Percentiles rank a stretch among this genome's conserved stretches.
Evolutionary conservation across 1,140 invertebrate species (phyloP).

Genomic region (Periplaneta americana): DNA sequence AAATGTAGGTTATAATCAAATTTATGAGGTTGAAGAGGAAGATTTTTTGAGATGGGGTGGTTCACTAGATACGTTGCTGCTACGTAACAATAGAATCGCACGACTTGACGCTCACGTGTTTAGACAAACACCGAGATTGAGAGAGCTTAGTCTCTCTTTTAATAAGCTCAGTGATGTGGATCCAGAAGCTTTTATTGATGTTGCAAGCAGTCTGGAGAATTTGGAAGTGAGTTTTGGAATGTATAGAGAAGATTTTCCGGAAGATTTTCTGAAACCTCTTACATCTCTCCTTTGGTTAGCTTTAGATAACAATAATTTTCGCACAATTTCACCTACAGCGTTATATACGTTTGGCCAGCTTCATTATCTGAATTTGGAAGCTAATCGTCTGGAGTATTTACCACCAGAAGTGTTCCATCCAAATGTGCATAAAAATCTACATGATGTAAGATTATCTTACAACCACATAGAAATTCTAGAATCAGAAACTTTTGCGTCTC

Average conservation of each 20-base stretch:
- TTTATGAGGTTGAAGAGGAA: slow-evolving; percentile 62
- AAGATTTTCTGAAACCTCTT: slow-evolving; percentile 62
- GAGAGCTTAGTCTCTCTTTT: slow-evolving; percentile 83
- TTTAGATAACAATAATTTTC: slow-evolving; percentile 82
- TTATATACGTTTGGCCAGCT: slow-evolving; percentile 60
- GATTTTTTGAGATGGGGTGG: slow-evolving; percentile 76
- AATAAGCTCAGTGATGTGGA: slow-evolving; percentile 77
- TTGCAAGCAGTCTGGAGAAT: slow-evolving; percentile 67
- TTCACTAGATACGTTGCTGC: slow-evolving; percentile 72
- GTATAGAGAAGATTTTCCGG: slow-evolving; percentile 69
- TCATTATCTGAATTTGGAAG: slow-evolving; percentile 80
- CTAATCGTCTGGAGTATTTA: slow-evolving; percentile 64
- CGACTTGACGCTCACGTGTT: slow-evolving; percentile 69
- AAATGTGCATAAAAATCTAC: slow-evolving; percentile 63
- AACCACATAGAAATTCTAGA: slow-evolving; percentile 59
- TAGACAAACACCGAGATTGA: slow-evolving; percentile 58
- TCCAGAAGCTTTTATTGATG: slow-evolving; percentile 65
- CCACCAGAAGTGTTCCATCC: slow-evolving; percentile 59
- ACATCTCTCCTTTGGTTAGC: slow-evolving; percentile 75
- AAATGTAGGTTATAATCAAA: slow-evolving; percentile 83
- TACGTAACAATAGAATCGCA: slow-evolving; percentile 79
- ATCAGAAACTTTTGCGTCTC: slow-evolving; percentile 54
- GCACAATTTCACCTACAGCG: slow-evolving; percentile 53
- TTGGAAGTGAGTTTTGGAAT: slow-evolving; percentile 82
- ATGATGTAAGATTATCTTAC: slow-evolving; percentile 69